Base-by-base conservation (phyloP, 2,113 vertebrate species). In the Notothenia coriiceps region DNA sequence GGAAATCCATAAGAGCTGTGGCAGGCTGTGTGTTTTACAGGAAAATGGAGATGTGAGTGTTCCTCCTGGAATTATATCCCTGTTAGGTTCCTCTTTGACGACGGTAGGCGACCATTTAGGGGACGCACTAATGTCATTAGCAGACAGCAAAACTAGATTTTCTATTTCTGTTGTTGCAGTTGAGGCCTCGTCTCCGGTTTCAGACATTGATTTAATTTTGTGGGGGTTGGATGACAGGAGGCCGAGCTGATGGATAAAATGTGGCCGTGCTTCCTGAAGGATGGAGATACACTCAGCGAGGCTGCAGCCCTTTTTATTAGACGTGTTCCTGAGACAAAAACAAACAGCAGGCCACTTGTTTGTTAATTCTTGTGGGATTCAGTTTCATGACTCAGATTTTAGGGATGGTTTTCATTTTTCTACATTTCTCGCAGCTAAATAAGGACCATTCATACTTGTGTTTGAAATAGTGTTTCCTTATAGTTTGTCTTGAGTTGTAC, bases 191-290 rank as follows among this genome's bases (percentile, higher is more conserved):
- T 91, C 92, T 95, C 94, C 93, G 93, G 93, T 95, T 95, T 94
- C 94, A 94, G 93, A 94, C 90, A 93, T 93, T 95, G 95, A 96
- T 96, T 95, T 92, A 93, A 95, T 96, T 96, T 94, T 44, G 88
- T 80, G 46, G 81, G 87, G 88, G 88, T 93, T 92, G 86, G 94
- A 95, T 94, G 95, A 95, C 94, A 95, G 91, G 89, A 93, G 93
- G 88, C 82, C 40, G 74, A 86, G 89, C 91, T 94, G 93, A 94
- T 93, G 89, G 92, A 91, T 94, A 89, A 93, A 94, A 93, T 89
- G 88, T 82, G 89, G 74, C 90, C 44, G 74, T 90, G 88, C 87
- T 91, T 95, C 93, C 91, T 93, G 80, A 91, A 93, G 89, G 89
- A 94, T 90, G 81, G 79, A 92, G 85, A 94, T 83, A 84, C 68